phyloP scores from a whole-genome alignment of 23 tunicate genomes.

The Ciona savignyi region DNA sequence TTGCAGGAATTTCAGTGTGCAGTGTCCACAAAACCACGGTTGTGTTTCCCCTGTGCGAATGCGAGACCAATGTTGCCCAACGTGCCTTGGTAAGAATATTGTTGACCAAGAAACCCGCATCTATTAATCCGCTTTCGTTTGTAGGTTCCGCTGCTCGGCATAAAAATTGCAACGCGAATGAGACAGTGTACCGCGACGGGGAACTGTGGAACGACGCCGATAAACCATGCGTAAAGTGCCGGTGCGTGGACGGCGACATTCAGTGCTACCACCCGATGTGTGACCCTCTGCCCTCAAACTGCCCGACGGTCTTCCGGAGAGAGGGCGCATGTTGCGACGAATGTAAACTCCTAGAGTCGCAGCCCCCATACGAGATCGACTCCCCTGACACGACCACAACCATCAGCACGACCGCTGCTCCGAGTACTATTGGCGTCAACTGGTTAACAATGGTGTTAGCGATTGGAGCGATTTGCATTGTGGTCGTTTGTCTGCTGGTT shows the following conservation, averaged over 20 bases:
- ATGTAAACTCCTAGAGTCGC: slow-evolving; percentile 10
- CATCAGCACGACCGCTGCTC: not conserved
- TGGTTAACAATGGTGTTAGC: not conserved
- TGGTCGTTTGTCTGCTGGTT: not conserved
- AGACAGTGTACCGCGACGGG: not conserved
- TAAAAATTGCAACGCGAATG: not conserved
- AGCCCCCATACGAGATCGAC: not conserved
- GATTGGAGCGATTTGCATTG: not conserved
- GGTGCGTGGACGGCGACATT: slow-evolving; percentile 31
- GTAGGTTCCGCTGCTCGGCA: too few relatives aligned
- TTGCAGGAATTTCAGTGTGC: slow-evolving; percentile 44
- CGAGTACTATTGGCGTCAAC: not conserved
- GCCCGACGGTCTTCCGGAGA: slow-evolving; percentile 7
- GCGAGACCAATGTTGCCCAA: slow-evolving; percentile 51
- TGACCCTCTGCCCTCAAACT: slow-evolving; percentile 10
- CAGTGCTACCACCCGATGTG: slow-evolving; percentile 23
- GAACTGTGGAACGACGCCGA: slow-evolving; percentile 36
- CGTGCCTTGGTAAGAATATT: slow-evolving; percentile 45
- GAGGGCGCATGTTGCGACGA: slow-evolving; percentile 56
- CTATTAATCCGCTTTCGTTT: too few relatives aligned
- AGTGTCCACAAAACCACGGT: slow-evolving; percentile 28
- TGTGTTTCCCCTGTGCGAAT: slow-evolving; percentile 31
- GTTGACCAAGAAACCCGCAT: not conserved
- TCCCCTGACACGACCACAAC: not conserved
- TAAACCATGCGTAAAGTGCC: slow-evolving; percentile 26